These are phyloP conservation scores for Diarsia dahlii DNA, from an alignment of 2,888 invertebrate species.

Conservation along the genomic window DNA sequence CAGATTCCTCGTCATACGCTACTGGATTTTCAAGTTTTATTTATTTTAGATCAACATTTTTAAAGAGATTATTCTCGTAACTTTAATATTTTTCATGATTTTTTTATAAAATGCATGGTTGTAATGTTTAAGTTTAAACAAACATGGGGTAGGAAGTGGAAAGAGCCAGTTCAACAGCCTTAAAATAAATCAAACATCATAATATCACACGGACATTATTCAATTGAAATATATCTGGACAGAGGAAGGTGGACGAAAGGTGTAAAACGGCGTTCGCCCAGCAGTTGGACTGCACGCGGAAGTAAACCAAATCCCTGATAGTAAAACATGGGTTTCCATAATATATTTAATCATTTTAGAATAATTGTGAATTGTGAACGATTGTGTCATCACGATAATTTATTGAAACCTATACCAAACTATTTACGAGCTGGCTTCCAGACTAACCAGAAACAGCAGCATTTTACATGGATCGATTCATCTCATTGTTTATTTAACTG, in stretches of 20 bases:
- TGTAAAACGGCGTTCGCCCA: background rate
- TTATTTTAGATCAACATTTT: background rate
- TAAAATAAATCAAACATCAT: background rate
- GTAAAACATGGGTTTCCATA: background rate
- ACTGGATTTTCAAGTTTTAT: slow-evolving; percentile 4
- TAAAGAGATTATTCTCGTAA: background rate
- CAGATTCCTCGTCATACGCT: slow-evolving; percentile 27
- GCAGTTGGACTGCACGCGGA: background rate
- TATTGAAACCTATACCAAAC: background rate
- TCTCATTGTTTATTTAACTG: background rate
- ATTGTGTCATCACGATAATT: background rate
- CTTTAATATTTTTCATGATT: background rate
- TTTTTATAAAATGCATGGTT: background rate
- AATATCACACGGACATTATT: background rate
- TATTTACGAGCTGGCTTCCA: too few relatives aligned
- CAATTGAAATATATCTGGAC: background rate
- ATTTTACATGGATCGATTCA: too few relatives aligned
- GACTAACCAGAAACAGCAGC: too few relatives aligned
- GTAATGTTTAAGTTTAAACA: background rate
- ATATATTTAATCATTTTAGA: too few relatives aligned
- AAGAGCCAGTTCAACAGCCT: background rate
- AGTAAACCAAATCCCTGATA: background rate
- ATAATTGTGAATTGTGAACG: too few relatives aligned
- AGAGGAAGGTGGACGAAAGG: background rate
- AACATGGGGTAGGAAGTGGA: background rate